phyloP scores from a whole-genome alignment of 2,888 invertebrate genomes.

The Stramonita haemastoma region DNA sequence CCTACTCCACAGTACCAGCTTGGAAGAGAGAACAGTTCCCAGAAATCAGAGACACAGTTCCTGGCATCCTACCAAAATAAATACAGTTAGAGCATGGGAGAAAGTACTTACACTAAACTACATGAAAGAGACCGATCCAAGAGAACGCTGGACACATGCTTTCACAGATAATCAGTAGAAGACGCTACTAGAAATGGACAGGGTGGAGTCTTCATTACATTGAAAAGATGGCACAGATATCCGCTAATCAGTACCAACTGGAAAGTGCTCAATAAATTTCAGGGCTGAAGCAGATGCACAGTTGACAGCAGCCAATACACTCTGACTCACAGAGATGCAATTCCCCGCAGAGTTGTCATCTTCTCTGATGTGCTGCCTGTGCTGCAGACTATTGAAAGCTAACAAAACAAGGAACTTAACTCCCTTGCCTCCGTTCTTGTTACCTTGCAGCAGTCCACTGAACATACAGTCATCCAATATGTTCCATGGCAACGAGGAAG shows the following conservation, averaged over 20 bases:
- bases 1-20: neutral
- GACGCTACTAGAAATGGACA: neutral
- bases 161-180: neutral
- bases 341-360: too few species aligned
- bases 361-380: neutral
- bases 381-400: neutral
- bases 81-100: neutral
- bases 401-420: neutral
- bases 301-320: neutral
- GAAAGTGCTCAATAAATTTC: neutral
- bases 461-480: too few species aligned
- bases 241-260: neutral
- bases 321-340: too few species aligned
- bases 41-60: too few species aligned
- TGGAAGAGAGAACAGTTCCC: neutral
- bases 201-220: neutral
- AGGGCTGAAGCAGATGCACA: neutral
- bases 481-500: too few species aligned
- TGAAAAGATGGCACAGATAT: neutral
- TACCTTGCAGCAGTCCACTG: too few species aligned
- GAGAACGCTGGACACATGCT: neutral
- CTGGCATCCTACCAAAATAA: neutral
- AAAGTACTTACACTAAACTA: too few species aligned
- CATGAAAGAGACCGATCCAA: neutral
- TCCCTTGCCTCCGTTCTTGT: too few species aligned